Evolutionary conservation across 2,113 vertebrate species (phyloP), one percentile per base, ranked within the genome.

Genomic region (Rousettus leschenaultii): DNA sequence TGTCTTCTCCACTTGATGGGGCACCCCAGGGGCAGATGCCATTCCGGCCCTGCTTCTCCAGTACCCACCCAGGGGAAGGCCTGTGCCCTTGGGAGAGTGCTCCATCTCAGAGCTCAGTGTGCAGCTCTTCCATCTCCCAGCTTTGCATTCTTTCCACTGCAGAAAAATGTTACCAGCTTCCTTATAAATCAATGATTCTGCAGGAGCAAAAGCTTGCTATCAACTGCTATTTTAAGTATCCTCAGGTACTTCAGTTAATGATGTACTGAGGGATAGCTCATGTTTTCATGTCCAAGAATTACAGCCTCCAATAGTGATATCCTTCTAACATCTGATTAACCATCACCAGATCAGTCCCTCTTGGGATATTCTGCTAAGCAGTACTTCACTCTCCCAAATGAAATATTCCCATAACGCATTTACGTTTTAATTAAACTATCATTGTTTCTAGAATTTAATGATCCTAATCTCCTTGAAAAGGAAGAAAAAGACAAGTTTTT

Each of bases 391-490:
- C 71, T 98, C 75, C 55, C 88, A 77, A 28, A 84, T 92, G 79
- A 87, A 93, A 92, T 53, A 84, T 89, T 75, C 51, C 24, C 12
- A 51, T 22, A 40, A 43, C 16, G 89, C 70, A 90, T 38, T 84
- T 86, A 71, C 77, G 65, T 97, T 96, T 97, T 94, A 96, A 97
- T 96, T 95, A 95, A 89, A 78, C 80, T 61, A 75, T 87, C 74
- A 71, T 85, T 66, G 84, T 84, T 75, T 80, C 45, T 77, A 43
- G 65, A 86, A 84, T 57, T 79, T 96, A 96, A 94, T 96, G 87
- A 95, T 79, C 53, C 79, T 84, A 65, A 80, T 95, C 51, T 95
- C 40, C 35, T 70, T 35, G 73, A 73, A 84, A 92, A 92, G 55
- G 55, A 90, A 43, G 28, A 65, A 86, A 35, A 86, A 95, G 70